Base-by-base conservation (phyloP, 2,888 invertebrate genomes). In the Rhagonycha fulva region DNA sequence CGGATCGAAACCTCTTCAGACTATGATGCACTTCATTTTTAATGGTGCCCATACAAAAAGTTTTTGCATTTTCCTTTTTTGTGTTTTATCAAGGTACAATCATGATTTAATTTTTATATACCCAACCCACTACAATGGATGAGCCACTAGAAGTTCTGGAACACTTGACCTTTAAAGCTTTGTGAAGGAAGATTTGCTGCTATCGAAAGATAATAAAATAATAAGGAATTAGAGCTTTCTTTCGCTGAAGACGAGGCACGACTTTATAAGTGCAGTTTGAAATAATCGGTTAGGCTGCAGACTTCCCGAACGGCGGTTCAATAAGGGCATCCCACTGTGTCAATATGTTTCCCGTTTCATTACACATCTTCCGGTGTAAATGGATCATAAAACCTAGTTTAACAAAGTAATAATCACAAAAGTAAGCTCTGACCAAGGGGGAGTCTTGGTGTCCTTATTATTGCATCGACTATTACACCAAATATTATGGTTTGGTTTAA, bases 1-100 rank as follows among this genome's bases (percentile, higher is more conserved):
- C 28, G 68, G 76, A 72, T 76, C 76, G 73, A 76, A 76, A 73
- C 73, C 76, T 67, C 76, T 76, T 73, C 73, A 76, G 73, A 73
- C 76, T 69, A 67, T 73, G 76, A 68, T 73, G 76, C 70, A 76
- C 62, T 71, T 66, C 62, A 76, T 67, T 72, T 72, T 72, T 72
- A 76, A 72, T 69, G 19, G 62, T 19, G 67, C 60, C 60, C 62
- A 61, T 66, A 70, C 66, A 72, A 67, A 69, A 76, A 66, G 66
- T 63, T 69, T 70, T 70, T 68, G 72, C 72, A 72, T 72, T 63
- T 68, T 30, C 7, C 26, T 75, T 74, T 76, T 75, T 62, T 68
- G 11, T 23, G 23, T 62, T 47, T 61, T 62, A 62, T 62, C 62
- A 7, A 62, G 19, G 62, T 14, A 12, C 62, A 9, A 62, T 23